Conservation (phyloP, 2,113 vertebrate species). For the Sinocyclocheilus anophthalmus region DNA sequence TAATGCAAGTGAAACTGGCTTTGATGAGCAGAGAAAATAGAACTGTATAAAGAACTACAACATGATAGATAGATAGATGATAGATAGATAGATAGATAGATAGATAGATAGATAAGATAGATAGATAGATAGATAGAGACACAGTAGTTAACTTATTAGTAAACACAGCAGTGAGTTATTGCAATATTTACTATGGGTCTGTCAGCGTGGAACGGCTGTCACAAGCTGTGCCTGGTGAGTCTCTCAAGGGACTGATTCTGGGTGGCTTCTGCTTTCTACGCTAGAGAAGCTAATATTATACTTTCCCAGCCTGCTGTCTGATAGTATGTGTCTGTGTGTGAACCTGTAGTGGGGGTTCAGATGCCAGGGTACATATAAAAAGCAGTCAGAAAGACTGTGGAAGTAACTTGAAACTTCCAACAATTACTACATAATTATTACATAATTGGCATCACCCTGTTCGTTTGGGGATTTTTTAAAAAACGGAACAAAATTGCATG, state of each 20-base stretch:
- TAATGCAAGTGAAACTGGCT: not conserved
- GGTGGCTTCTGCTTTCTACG: not conserved
- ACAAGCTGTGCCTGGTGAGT: not conserved
- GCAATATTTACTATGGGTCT: not conserved
- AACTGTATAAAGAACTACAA: not conserved
- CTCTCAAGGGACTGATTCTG: constrained; percentile 8
- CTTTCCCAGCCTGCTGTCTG: constrained; percentile 1
- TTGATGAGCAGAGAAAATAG: not conserved
- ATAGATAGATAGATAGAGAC: not conserved
- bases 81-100: not conserved
- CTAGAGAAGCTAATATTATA: not conserved
- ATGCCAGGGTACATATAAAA: not conserved
- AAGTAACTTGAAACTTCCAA: not conserved
- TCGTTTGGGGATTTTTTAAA: not conserved
- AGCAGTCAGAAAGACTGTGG: not conserved
- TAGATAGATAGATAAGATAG: not conserved
- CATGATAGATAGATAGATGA: not conserved
- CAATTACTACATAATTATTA: not conserved
- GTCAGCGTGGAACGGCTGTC: not conserved
- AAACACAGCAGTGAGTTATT: constrained; percentile 1
- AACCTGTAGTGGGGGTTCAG: not conserved
- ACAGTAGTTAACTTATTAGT: not conserved
- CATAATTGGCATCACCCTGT: not conserved
- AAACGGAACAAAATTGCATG: not conserved
- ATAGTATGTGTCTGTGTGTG: no score